A percentile compares a stretch with the other conserved stretches of the same genome.
Conservation (phyloP, 2,113 vertebrate species). For the Clarias magur region DNA sequence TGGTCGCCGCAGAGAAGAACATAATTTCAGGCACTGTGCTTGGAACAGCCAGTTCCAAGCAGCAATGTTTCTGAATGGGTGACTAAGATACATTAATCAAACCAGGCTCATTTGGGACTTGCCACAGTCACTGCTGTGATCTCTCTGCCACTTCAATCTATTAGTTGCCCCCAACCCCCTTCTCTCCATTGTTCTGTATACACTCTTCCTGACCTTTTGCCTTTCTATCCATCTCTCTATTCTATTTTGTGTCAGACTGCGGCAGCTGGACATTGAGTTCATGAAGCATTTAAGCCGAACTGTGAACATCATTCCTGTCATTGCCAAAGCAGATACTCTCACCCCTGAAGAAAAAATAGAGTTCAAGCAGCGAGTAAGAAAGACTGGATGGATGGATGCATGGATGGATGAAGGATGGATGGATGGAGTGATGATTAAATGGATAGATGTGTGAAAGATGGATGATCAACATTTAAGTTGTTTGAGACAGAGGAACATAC, state of each 20-base stretch:
- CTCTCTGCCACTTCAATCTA: not conserved
- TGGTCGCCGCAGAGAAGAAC: not conserved
- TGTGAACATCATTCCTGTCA: constrained; percentile 94
- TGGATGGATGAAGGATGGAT: not conserved
- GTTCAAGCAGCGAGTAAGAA: constrained; percentile 93
- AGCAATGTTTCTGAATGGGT: constrained; percentile 19
- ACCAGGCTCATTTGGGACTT: constrained; percentile 18
- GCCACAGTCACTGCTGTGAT: not conserved
- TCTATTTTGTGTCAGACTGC: constrained; percentile 72
- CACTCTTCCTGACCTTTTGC: not conserved
- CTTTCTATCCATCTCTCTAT: not conserved
- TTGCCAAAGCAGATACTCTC: constrained; percentile 95
- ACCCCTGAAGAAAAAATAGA: constrained; percentile 91
- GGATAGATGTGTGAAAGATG: constrained; percentile 28
- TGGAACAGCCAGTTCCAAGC: not conserved
- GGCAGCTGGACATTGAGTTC: constrained; percentile 91
- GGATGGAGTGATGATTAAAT: not conserved
- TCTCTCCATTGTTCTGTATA: constrained; percentile 7
- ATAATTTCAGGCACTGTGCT: not conserved
- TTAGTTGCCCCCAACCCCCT: constrained; percentile 7
- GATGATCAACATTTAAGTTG: not conserved
- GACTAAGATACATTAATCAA: not conserved
- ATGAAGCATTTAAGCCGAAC: constrained; percentile 96
- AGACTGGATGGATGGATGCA: constrained; percentile 50
- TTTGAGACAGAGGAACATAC: no score